Conservation (phyloP, 2,888 invertebrate species). For the Cryptocephalus moraei region DNA sequence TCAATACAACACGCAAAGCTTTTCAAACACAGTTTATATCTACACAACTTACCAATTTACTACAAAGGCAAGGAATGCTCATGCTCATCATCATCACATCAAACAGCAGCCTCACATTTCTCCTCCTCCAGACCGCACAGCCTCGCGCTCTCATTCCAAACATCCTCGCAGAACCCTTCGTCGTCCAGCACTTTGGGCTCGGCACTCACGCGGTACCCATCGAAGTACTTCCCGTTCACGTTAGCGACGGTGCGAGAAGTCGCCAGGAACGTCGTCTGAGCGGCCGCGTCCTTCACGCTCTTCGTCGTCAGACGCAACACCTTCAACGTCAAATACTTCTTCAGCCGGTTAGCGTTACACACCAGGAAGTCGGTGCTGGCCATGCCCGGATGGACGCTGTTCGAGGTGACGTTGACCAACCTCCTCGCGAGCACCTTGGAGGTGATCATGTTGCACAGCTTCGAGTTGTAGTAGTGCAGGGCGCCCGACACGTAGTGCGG, state of each 20-base stretch:
- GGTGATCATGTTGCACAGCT: slow-evolving; percentile 21
- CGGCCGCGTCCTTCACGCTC: slow-evolving; percentile 12
- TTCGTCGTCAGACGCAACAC: slow-evolving; percentile 11
- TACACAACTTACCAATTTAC: too few species aligned
- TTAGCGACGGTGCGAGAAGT: slow-evolving; percentile 11
- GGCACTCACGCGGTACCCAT: slow-evolving; percentile 13
- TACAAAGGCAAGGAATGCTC: too few species aligned
- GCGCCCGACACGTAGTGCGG: slow-evolving; percentile 12
- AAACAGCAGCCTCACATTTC: too few species aligned
- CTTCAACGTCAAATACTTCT: slow-evolving; percentile 3
- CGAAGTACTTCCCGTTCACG: slow-evolving; percentile 19
- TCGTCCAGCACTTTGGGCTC: slow-evolving; percentile 14
- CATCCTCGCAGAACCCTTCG: slow-evolving; percentile 10
- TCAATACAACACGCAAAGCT: too few species aligned
- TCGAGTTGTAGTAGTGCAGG: slow-evolving; percentile 20
- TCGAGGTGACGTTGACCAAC: slow-evolving; percentile 12
- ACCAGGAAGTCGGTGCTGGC: slow-evolving; percentile 17
- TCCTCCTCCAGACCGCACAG: slow-evolving; percentile 5
- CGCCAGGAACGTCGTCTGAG: slow-evolving; percentile 14
- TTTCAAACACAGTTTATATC: too few species aligned
- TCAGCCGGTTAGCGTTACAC: background rate
- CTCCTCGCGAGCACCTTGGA: slow-evolving; percentile 15
- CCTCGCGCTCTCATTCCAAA: slow-evolving; percentile 16
- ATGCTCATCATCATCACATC: too few species aligned
- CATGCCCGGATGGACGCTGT: slow-evolving; percentile 20